A percentile compares a stretch with the other conserved stretches of the same genome.
Conservation (phyloP, 2,113 vertebrate genomes). For the Electrona antarctica region DNA sequence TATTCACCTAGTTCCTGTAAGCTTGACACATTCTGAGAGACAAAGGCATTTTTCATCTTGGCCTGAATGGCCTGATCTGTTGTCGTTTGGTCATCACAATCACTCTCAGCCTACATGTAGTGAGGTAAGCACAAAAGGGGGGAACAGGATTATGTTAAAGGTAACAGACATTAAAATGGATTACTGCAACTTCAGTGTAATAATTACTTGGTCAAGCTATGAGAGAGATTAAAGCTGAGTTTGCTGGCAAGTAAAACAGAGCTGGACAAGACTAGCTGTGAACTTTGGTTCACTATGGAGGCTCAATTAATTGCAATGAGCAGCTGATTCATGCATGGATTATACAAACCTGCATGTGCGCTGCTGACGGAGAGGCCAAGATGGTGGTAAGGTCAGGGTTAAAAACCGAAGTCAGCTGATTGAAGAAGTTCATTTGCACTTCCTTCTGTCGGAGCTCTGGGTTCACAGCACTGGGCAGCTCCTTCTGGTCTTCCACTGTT, state of each 20-base stretch:
- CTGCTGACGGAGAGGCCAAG: constrained; percentile 71
- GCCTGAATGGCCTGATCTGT: constrained; percentile 88
- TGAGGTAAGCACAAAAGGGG: not conserved
- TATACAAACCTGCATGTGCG: constrained; percentile 84
- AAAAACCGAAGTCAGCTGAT: constrained; percentile 95
- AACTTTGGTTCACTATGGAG: not conserved
- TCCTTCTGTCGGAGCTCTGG: constrained; percentile 96
- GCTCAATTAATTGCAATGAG: too few species aligned
- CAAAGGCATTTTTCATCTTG: constrained; percentile 96
- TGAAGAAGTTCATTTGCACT: constrained; percentile 98
- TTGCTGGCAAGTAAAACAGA: too few species aligned
- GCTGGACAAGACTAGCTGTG: not conserved
- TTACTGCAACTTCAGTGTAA: not conserved
- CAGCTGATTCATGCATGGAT: not conserved
- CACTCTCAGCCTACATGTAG: constrained; percentile 84
- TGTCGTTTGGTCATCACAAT: constrained; percentile 87
- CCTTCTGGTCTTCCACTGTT: constrained; percentile 97
- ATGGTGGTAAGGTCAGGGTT: constrained; percentile 87
- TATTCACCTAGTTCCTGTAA: constrained; percentile 95
- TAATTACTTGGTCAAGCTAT: not conserved
- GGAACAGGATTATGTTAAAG: not conserved
- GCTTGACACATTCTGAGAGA: constrained; percentile 97
- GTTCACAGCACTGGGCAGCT: constrained; percentile 88
- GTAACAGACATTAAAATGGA: too few species aligned
- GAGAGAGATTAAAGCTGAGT: not conserved